phyloP scores from a whole-genome alignment of 2,113 vertebrate genomes.

The Amphiprion percula region DNA sequence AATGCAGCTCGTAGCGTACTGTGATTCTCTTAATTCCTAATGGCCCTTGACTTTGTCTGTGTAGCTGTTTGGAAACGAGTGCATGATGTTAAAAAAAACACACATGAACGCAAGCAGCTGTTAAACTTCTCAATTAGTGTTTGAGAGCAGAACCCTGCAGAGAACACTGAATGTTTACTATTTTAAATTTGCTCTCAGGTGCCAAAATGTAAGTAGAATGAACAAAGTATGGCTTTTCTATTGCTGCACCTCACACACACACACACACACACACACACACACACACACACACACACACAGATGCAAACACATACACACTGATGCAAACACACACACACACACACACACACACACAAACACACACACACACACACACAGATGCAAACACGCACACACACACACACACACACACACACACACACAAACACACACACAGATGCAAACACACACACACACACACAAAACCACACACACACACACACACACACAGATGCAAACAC shows the following conservation, averaged over 20 bases:
- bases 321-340: neutral
- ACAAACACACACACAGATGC: too few species aligned
- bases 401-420: too few species aligned
- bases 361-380: neutral
- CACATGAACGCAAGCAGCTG: neutral
- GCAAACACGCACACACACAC: neutral
- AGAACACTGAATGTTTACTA: neutral
- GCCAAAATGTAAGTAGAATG: neutral
- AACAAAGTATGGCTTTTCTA: neutral
- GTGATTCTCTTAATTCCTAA: neutral
- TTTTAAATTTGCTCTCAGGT: neutral
- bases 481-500: neutral
- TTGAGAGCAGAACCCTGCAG: neutral
- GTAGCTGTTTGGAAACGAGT: too few species aligned
- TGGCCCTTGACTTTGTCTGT: too few species aligned
- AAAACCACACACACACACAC: neutral
- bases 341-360: neutral
- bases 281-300: neutral
- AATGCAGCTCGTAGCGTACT: constrained; percentile 7
- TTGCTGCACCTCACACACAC: constrained; percentile 2
- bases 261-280: neutral
- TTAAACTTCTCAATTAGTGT: too few species aligned
- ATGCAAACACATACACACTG: too few species aligned
- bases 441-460: neutral
- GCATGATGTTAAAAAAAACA: neutral